These are phyloP conservation scores for Siniperca obscura DNA, from an alignment of 2,797 vertebrate genomes.

Conservation along the genomic window DNA sequence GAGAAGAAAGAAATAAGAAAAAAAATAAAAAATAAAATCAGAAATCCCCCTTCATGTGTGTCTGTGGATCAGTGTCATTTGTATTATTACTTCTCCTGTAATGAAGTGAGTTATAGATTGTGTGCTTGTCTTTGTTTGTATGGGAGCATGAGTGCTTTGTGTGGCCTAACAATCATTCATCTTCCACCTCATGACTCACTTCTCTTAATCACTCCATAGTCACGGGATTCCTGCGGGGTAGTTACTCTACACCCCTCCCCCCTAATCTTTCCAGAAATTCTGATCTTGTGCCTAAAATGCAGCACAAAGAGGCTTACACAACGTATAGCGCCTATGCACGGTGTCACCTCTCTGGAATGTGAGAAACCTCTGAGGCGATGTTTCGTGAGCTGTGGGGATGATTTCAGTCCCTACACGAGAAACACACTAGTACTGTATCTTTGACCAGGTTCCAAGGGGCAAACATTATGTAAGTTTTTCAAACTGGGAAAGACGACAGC, in stretches of 20 bases:
- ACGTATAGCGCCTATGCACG: constrained; percentile 13
- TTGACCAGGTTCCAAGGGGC: background rate
- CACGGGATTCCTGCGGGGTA: constrained; percentile 74
- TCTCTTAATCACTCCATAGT: constrained; percentile 75
- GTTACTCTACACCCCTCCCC: constrained; percentile 28
- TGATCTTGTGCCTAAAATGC: constrained; percentile 77
- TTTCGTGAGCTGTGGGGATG: constrained; percentile 14
- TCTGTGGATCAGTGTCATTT: background rate
- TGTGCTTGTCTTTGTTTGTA: background rate
- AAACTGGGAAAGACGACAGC: background rate
- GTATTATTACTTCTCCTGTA: constrained; percentile 28
- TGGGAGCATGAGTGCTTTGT: constrained; percentile 5
- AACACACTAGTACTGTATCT: background rate
- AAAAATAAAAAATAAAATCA: background rate
- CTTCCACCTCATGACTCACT: constrained; percentile 76
- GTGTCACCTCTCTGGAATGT: constrained; percentile 62
- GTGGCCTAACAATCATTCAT: constrained; percentile 40
- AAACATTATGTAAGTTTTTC: background rate
- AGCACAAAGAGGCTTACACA: constrained; percentile 73
- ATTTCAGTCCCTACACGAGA: background rate
- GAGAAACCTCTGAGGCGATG: constrained; percentile 20
- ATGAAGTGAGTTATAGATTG: background rate
- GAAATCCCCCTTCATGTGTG: background rate
- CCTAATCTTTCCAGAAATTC: constrained; percentile 78
- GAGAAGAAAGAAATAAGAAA: background rate